Evolutionary conservation across 2,113 vertebrate genomes (phyloP), one percentile per base, ranked within the genome.

Genomic region (Salminus brasiliensis): DNA sequence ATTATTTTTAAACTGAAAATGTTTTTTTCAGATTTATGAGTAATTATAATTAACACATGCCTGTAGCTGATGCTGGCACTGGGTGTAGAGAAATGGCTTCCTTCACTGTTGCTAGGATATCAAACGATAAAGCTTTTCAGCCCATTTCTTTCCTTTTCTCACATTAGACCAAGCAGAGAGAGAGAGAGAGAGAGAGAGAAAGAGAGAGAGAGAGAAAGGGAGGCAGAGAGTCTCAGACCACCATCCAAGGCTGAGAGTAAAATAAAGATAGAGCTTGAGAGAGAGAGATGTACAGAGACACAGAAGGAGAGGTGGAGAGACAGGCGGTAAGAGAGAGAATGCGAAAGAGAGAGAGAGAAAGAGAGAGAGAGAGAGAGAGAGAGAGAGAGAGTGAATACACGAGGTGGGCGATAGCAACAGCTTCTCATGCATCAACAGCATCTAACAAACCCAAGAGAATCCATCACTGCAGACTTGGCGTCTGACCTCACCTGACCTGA

Each of bases 351-450:
- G 30, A 76, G 21, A 74, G 74, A 41, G 39, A 41, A 5, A 41
- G 39, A 41, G 5, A 47, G 45, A 11, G 45, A 47, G 45, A 47
- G 45, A 47, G 45, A 15, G 45, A 47, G 45, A 47, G 45, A 11
- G 45, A 47, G n/a, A 55, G 52, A 23, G 52, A 55, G 39, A 41
- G 39, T 41, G 39, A n/a, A n/a, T n/a, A n/a, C n/a, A n/a, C n/a
- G 27, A 57, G 41, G 66, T 57, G n/a, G 27, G n/a, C 70, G 66
- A 84, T 65, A 80, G 79, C 66, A 85, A 76, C 67, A 72, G 77
- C 69, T 52, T 74, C 59, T 34, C 59, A 83, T 82, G 15, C 71
- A 81, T 79, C 68, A 72, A 66, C 60, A 82, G 11, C 34, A 29
- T 60, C 32, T 29, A 53, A 75, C 39, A 34, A 72, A 78, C 78